Evolutionary conservation across 92 coral and sea anemone genomes (phyloP).

Genomic region (Montipora capitata): DNA sequence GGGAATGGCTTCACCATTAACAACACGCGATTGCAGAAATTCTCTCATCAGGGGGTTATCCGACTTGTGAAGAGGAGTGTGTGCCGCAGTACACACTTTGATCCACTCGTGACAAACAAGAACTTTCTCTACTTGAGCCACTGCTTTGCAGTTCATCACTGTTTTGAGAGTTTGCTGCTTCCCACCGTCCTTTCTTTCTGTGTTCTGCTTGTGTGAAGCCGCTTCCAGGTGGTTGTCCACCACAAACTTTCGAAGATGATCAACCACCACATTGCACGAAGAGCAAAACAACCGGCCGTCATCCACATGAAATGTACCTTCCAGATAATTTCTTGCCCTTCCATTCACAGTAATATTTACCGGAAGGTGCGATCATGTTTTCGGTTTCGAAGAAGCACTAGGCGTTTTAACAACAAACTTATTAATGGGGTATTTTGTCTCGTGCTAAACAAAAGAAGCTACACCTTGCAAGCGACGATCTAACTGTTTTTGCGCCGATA

Average conservation of each 20-base stretch:
- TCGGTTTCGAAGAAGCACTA: slow-evolving; percentile 11
- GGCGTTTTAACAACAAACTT: neutral
- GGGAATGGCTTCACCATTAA: slow-evolving; percentile 77
- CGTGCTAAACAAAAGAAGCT: neutral
- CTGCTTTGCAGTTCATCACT: slow-evolving; percentile 28
- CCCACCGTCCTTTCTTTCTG: slow-evolving; percentile 2
- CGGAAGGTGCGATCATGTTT: neutral
- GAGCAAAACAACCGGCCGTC: slow-evolving; percentile 52
- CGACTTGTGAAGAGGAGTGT: slow-evolving; percentile 77
- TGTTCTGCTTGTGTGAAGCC: slow-evolving; percentile 4
- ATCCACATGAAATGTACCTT: too few species aligned
- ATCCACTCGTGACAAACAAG: slow-evolving; percentile 80
- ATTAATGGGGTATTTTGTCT: neutral
- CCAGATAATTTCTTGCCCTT: too few species aligned
- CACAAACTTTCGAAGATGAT: slow-evolving; percentile 48
- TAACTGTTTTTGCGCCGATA: neutral
- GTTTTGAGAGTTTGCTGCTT: slow-evolving; percentile 62
- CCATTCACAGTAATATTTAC: too few species aligned
- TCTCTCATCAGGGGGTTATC: slow-evolving; percentile 60
- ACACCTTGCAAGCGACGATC: slow-evolving; percentile 3
- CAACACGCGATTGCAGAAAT: slow-evolving; percentile 54
- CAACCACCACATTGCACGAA: slow-evolving; percentile 48
- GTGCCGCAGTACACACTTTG: slow-evolving; percentile 66
- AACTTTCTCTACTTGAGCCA: slow-evolving; percentile 50
- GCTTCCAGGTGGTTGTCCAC: slow-evolving; percentile 32